Evolutionary conservation across 2,888 invertebrate species (phyloP).

Genomic region (Tenthredo livida): DNA sequence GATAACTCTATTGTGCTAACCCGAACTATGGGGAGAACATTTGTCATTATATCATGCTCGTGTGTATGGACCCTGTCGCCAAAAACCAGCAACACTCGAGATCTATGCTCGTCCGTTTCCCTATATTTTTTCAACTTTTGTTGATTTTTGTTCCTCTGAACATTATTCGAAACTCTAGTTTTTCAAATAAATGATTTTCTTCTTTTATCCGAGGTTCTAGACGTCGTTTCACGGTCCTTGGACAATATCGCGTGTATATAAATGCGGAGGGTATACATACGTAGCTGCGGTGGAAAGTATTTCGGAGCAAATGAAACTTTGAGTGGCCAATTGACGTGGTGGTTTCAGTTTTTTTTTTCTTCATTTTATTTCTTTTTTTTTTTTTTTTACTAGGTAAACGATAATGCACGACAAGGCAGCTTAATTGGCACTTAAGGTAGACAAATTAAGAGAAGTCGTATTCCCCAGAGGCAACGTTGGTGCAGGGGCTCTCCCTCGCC

Average conservation of each 20-base stretch:
- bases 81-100: background rate
- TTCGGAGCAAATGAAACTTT: conserved; percentile 36
- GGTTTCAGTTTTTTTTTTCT: background rate
- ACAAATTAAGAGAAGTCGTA: conserved; percentile 53
- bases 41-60: conserved; percentile 24
- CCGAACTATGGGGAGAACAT: background rate
- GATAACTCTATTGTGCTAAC: conserved; percentile 38
- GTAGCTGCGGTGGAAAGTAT: background rate
- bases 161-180: background rate
- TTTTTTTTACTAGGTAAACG: conserved; percentile 31
- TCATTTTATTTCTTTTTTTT: background rate
- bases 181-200: background rate
- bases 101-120: background rate
- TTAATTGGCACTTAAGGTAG: conserved; percentile 54
- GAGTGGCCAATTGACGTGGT: conserved; percentile 45
- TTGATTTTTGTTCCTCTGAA: background rate
- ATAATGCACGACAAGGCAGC: conserved; percentile 52
- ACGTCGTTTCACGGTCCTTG: background rate
- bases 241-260: background rate
- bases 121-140: background rate
- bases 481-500: background rate
- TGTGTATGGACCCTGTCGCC: conserved; percentile 26
- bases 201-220: background rate
- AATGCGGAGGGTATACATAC: background rate
- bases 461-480: background rate